phyloP scores from a whole-genome alignment of 2,113 vertebrate genomes.

The Crypturellus undulatus region DNA sequence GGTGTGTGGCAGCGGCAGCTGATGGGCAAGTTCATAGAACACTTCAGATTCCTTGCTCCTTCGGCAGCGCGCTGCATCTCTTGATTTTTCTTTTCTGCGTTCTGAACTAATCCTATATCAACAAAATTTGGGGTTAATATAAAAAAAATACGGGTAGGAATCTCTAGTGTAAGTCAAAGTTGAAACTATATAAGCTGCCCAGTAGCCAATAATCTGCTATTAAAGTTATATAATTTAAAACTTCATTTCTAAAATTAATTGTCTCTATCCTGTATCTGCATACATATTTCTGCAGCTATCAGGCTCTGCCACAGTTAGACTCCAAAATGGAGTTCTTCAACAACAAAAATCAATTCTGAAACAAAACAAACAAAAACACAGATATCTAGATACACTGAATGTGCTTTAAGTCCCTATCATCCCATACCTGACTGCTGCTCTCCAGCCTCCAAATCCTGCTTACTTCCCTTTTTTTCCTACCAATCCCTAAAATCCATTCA shows the following conservation, averaged over 20 bases:
- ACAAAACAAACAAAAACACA: no score
- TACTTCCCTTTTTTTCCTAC: background rate
- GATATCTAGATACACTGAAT: rapidly evolving
- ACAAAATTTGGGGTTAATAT: background rate
- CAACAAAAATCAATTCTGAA: background rate
- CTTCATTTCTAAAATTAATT: background rate
- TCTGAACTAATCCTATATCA: slow-evolving; percentile 91
- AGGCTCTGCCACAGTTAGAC: background rate
- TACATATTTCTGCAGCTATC: rapidly evolving
- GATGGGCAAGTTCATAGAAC: slow-evolving; percentile 93
- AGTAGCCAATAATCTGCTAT: background rate
- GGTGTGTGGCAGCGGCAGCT: slow-evolving; percentile 93
- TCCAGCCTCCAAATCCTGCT: background rate
- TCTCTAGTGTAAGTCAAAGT: background rate
- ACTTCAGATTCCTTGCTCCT: slow-evolving; percentile 96
- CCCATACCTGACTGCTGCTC: background rate
- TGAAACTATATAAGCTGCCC: background rate
- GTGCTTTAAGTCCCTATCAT: background rate
- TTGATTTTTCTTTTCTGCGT: slow-evolving; percentile 94
- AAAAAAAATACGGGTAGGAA: background rate
- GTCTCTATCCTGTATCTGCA: background rate
- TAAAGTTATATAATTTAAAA: background rate
- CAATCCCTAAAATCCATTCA: background rate
- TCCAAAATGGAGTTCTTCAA: background rate
- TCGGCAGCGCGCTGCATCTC: slow-evolving; percentile 92